A percentile compares a stretch with the other conserved stretches of the same genome.
phyloP scores from a whole-genome alignment of 2,797 vertebrate species.

The Cyclopterus lumpus region DNA sequence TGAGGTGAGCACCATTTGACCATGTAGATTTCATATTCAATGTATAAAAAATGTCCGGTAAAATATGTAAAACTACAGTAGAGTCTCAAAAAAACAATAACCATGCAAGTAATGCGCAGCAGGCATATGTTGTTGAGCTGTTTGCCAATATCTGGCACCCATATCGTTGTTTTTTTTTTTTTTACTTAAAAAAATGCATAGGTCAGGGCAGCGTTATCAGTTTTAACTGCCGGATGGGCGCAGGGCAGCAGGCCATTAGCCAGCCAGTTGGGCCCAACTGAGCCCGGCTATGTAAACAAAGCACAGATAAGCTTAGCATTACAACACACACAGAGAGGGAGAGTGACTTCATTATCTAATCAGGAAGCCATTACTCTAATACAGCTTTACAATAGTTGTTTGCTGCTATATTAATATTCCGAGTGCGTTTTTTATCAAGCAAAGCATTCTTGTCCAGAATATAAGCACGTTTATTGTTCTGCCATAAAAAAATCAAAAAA shows the following conservation, averaged over 20 bases:
- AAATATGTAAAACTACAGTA: conserved; percentile 22
- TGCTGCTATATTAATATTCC: neutral
- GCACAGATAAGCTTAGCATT: neutral
- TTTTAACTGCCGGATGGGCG: neutral
- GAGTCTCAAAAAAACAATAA: neutral
- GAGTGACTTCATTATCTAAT: neutral
- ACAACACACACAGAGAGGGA: neutral
- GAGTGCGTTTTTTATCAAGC: neutral
- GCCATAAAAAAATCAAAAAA: conserved; percentile 10
- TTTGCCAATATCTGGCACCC: neutral
- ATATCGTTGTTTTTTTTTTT: neutral
- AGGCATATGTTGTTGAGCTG: neutral
- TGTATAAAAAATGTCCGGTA: neutral
- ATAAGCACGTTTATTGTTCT: conserved; percentile 25
- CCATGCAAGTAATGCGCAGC: neutral
- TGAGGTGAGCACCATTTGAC: neutral
- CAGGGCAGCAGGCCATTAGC: neutral
- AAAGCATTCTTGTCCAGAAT: conserved; percentile 17
- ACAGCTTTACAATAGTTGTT: neutral
- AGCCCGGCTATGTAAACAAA: neutral
- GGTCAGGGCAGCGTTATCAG: neutral
- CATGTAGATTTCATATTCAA: conserved; percentile 18
- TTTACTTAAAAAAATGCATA: neutral
- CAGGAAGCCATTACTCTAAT: neutral
- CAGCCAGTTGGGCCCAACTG: neutral